phyloP scores from a whole-genome alignment of 2,797 vertebrate genomes.

The Threskiornis aethiopicus region DNA sequence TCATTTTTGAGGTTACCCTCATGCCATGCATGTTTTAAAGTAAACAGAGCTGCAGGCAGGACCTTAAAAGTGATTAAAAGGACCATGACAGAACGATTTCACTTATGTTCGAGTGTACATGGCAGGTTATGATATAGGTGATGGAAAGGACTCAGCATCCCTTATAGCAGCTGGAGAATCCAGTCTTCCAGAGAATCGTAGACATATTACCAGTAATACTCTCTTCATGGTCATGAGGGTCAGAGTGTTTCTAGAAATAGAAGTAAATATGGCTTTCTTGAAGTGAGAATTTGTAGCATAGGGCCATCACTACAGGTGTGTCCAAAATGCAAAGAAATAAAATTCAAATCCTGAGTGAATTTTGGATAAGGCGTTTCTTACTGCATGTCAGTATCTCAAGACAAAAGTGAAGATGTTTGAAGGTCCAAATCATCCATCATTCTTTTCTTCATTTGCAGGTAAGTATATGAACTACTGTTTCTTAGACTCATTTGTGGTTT shows the following conservation, averaged over 20 bases:
- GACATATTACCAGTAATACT: neutral
- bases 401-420: neutral
- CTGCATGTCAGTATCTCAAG: neutral
- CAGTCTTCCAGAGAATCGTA: neutral
- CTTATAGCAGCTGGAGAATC: neutral
- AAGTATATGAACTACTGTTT: neutral
- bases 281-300: neutral
- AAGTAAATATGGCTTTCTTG: neutral
- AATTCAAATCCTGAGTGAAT: neutral
- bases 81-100: fast-evolving
- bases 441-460: neutral
- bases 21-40: neutral
- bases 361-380: neutral
- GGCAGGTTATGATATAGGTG: neutral
- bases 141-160: neutral
- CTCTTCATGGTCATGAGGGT: neutral
- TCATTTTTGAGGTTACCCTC: neutral
- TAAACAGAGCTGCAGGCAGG: neutral
- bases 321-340: neutral
- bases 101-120: neutral
- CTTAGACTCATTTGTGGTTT: neutral
- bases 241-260: neutral
- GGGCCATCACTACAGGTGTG: neutral
- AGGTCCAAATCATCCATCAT: neutral
- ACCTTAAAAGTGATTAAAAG: neutral